A percentile compares a stretch with the other conserved stretches of the same genome.
These are phyloP conservation scores for Cotesia congregata DNA, from an alignment of 2,888 invertebrate species.

Conservation along the genomic window DNA sequence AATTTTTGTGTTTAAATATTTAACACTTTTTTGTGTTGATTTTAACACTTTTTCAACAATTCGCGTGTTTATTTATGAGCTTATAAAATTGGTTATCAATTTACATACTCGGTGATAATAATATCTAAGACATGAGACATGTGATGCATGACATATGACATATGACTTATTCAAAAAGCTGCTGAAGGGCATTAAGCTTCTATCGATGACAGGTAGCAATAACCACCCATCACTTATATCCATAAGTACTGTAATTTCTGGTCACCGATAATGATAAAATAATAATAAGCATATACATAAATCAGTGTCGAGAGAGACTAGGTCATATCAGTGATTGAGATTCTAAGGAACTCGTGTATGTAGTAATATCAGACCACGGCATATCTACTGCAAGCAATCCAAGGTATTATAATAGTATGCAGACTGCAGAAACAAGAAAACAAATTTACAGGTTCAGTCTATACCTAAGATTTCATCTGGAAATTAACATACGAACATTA, in stretches of 20 bases:
- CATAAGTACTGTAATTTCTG: conserved; percentile 45
- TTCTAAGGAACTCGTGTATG: conserved; percentile 20
- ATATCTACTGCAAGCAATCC: no score
- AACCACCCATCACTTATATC: background rate
- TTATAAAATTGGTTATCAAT: background rate
- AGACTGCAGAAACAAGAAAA: no score
- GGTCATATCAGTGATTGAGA: conserved; percentile 43
- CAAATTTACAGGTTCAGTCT: conserved; percentile 4
- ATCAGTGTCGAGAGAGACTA: conserved; percentile 50
- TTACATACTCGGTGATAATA: background rate
- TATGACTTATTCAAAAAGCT: conserved; percentile 37
- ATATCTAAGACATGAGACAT: background rate
- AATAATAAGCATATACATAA: conserved; percentile 43
- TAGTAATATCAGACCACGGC: no score
- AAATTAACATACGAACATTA: background rate
- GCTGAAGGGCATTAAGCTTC: conserved; percentile 18
- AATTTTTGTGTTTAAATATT: no score
- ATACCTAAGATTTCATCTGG: background rate
- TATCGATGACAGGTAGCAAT: conserved; percentile 50
- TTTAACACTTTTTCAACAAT: no score
- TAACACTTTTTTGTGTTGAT: no score
- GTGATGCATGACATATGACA: background rate
- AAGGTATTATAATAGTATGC: no score
- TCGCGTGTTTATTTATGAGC: background rate
- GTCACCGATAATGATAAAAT: conserved; percentile 34